Base-by-base conservation (phyloP, 2,797 vertebrate species). In the Enteromius mattozi region DNA sequence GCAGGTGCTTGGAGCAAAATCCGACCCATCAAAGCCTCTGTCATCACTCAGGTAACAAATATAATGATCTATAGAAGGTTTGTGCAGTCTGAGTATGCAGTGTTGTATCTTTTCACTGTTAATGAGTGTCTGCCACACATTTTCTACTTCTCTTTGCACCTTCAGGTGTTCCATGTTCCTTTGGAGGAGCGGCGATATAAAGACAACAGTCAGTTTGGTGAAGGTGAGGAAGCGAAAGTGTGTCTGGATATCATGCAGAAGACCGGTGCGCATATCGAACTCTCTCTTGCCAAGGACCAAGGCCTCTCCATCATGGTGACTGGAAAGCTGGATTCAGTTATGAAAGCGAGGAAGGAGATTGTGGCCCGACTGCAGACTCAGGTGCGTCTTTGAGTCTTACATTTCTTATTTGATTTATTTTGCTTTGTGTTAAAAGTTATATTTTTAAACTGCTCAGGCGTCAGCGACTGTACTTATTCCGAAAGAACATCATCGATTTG, bases 221-320 rank as follows among this genome's bases (percentile, higher is more conserved):
- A 96, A 91, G 94, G 94, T 0, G 96, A 95, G 87, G 94, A 96
- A 91, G 93, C 93, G 82, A 96, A 96, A 86, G 95, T 96, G 68
- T 96, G 95, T 78, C 83, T 95, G 91, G 94, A 95, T 86, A 96
- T 96, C 92, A 96, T 96, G 94, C 95, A 97, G 89, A 92, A 93
- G 85, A 96, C 96, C 0, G 95, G 95, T n/a, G 95, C 95, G 40
- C 95, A 96, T 89, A 95, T 96, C 2, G 94, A 96, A 92, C 93
- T 96, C 35, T 96, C 95, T 2, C 92, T 96, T 87, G 93, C 95
- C 8, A 96, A 96, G 91, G 95, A 96, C 89, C 94, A 96, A 92
- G 95, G 95, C 75, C 91, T 96, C 86, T 96, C 94, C 91, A 95
- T 96, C 91, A 96, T 95, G 95, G 95, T 96, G 74, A 96, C 95